A percentile compares a stretch with the other conserved stretches of the same genome.
phyloP scores from a whole-genome alignment of 2,888 invertebrate genomes.

The Lithophane leautieri region DNA sequence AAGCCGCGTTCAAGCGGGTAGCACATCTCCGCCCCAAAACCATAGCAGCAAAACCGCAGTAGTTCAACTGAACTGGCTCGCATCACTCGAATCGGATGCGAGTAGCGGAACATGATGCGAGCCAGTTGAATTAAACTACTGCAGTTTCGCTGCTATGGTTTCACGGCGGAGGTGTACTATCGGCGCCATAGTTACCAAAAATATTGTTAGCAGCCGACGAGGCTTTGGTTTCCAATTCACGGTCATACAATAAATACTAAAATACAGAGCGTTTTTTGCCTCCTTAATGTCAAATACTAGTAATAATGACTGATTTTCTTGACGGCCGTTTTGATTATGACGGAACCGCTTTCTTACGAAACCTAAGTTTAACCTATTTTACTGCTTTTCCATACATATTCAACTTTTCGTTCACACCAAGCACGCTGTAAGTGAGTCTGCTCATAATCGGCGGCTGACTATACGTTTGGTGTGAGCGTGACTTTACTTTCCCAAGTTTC shows the following conservation, averaged over 20 bases:
- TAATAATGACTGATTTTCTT: neutral
- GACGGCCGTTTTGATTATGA: neutral
- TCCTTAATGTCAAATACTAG: neutral
- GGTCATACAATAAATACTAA: neutral
- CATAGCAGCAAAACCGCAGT: too few relatives aligned
- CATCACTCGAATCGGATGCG: too few relatives aligned
- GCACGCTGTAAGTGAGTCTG: neutral
- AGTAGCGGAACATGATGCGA: too few relatives aligned
- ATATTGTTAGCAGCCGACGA: neutral
- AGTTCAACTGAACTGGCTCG: too few relatives aligned
- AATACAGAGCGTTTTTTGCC: neutral
- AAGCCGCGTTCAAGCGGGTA: neutral
- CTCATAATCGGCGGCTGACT: neutral
- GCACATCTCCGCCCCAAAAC: too few relatives aligned
- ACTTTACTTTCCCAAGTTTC: neutral
- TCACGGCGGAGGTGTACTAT: too few relatives aligned
- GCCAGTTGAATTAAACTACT: too few relatives aligned
- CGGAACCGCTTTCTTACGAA: neutral
- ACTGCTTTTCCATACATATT: neutral
- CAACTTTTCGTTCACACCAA: neutral
- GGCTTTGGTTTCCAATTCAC: neutral
- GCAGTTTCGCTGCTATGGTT: too few relatives aligned
- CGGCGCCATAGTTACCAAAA: neutral
- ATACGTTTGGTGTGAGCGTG: neutral
- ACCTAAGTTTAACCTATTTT: neutral